Evolutionary conservation across 2,888 invertebrate species (phyloP), one percentile per base, ranked within the genome.

Genomic region (Drosophila parthenogenetica): DNA sequence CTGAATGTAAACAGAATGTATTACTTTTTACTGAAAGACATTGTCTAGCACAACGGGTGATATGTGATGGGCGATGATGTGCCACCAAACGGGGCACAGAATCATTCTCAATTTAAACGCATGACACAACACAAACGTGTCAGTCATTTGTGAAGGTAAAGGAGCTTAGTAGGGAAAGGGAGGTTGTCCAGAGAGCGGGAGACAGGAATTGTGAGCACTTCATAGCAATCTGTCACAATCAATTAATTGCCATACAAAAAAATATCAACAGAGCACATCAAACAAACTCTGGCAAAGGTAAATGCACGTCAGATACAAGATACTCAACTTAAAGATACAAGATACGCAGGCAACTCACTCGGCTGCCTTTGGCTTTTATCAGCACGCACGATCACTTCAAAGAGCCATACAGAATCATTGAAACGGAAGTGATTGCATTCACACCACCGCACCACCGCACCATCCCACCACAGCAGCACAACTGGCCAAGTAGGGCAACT

Each of bases 371-470:
- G 75, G 67, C 82, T 84, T 83, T 83, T 84, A 83, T 83, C 83
- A 84, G 85, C 82, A 85, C 85, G 85, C 87, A 87, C 83, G 87
- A 87, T 87, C 83, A 87, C 85, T 84, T 87, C 87, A 84, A 84
- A 87, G 87, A 54, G 61, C 37, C 67, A 46, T 14, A 48, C 59
- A 69, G 67, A 78, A 57, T 62, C 86, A 85, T 51, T 77, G 87
- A 70, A 84, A 84, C 84, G 84, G 84, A 84, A 84, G 87, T 84
- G 84, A 84, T 84, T 83, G 76, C 83, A 85, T 87, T 83, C 85
- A 87, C 83, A 87, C 83, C 75, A 78, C 66, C 35, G 35, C 50
- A 32, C 39, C 43, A 45, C 53, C 25, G 13, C 17, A 10, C 39
- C 29, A 8, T 8, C 29, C n/a, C 57, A 55, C 49, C 35, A 19